phyloP scores from a whole-genome alignment of 2,113 vertebrate species.

The Lamprologus tigripictilis region DNA sequence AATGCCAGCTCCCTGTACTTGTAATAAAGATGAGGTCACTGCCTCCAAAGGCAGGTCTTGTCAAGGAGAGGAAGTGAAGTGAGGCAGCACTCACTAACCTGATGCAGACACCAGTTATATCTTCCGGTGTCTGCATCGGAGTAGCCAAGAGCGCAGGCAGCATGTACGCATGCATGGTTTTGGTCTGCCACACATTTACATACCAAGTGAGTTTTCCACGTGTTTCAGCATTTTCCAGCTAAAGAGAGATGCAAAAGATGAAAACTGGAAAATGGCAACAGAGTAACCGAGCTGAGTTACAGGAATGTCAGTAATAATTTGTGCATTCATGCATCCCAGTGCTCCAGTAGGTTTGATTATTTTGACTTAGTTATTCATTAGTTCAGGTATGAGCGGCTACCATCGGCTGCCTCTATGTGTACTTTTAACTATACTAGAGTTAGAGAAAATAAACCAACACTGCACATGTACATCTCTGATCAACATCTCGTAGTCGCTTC shows the following conservation, averaged over 20 bases:
- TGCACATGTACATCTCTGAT: not conserved
- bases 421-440: not conserved
- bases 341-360: not conserved
- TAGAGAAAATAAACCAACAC: not conserved
- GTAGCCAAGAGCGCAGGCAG: not conserved
- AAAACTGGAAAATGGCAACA: not conserved
- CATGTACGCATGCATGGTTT: not conserved
- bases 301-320: not conserved
- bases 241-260: not conserved
- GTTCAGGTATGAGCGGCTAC: not conserved
- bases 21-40: slow-evolving; percentile 14
- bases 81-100: not conserved
- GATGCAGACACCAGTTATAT: not conserved
- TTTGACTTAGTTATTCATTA: not conserved
- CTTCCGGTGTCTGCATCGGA: not conserved
- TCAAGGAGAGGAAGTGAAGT: not conserved
- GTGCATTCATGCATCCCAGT: not conserved
- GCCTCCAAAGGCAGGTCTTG: slow-evolving; percentile 1
- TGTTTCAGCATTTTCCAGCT: slow-evolving; percentile 25
- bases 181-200: not conserved
- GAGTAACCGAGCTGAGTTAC: not conserved
- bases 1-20: not conserved
- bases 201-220: not conserved
- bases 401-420: not conserved
- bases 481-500: not conserved